These are phyloP conservation scores for Drosophila pectinifera DNA, from an alignment of 1,140 invertebrate genomes.

Conservation along the genomic window DNA sequence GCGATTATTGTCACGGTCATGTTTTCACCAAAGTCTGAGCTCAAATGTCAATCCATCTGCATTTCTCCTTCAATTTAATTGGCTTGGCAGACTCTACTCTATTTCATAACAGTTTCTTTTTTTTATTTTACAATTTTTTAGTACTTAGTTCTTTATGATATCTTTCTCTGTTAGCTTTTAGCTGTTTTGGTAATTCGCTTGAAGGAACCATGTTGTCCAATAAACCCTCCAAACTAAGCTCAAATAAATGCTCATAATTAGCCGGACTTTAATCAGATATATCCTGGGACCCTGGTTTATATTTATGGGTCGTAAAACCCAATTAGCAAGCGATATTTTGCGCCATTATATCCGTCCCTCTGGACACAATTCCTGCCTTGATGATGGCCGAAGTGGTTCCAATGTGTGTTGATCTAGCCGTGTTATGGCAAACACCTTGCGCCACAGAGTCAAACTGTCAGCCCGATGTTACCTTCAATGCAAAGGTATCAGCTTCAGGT, in stretches of 20 bases:
- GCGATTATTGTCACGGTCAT: conserved; percentile 61
- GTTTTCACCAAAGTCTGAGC: conserved; percentile 10
- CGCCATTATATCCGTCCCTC: conserved; percentile 2
- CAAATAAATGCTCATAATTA: conserved; percentile 3
- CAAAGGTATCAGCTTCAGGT: conserved; percentile 14
- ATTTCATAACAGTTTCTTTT: too few relatives aligned
- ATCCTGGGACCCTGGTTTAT: background rate
- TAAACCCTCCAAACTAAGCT: background rate
- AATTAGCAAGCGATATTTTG: conserved; percentile 29
- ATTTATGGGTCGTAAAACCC: conserved; percentile 39
- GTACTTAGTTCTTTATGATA: background rate
- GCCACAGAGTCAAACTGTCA: conserved; percentile 25
- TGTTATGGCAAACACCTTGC: conserved; percentile 49
- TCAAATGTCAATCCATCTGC: conserved; percentile 46
- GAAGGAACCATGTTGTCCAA: background rate
- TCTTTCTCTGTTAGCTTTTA: background rate
- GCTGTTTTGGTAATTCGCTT: too few relatives aligned
- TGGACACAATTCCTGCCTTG: background rate
- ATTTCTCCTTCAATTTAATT: conserved; percentile 2
- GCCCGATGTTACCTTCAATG: conserved; percentile 24
- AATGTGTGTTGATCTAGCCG: conserved; percentile 36
- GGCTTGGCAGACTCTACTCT: too few relatives aligned
- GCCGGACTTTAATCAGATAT: conserved; percentile 10
- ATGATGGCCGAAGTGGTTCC: conserved; percentile 7
- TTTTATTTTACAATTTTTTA: background rate